Evolutionary conservation across 2,888 invertebrate genomes (phyloP).

Genomic region (Cheilosia soror): DNA sequence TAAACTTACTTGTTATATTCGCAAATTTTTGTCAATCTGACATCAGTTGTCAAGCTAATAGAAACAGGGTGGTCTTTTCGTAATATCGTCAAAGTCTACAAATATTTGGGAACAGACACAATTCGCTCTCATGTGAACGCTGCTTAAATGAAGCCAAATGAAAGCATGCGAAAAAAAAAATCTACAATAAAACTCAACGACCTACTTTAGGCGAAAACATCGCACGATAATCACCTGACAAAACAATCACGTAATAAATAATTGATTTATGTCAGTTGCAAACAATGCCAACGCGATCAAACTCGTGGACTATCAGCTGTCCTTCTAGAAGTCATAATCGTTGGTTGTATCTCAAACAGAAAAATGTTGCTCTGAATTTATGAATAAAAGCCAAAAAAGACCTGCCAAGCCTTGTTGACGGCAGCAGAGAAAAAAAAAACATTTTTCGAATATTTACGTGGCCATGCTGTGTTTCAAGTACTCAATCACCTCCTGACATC

Average conservation of each 20-base stretch:
- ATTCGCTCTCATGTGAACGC: no score
- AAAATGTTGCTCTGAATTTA: not conserved
- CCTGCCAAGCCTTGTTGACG: conserved; percentile 15
- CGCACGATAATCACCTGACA: conserved; percentile 28
- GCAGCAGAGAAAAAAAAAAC: conserved; percentile 12
- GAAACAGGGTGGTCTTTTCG: no score
- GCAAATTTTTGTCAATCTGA: no score
- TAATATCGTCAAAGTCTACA: no score
- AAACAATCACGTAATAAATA: conserved; percentile 3
- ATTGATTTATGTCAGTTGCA: conserved; percentile 17
- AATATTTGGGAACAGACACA: not conserved
- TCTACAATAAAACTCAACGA: no score
- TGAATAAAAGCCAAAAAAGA: conserved; percentile 5
- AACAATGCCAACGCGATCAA: conserved; percentile 31
- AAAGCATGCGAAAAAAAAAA: no score
- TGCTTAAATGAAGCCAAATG: no score
- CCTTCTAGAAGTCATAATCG: conserved; percentile 16
- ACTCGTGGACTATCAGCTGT: conserved; percentile 19
- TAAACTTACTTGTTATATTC: no score
- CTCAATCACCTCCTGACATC: conserved; percentile 38
- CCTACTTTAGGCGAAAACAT: no score
- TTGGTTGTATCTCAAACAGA: not conserved
- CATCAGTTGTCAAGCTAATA: no score
- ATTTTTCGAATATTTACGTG: conserved; percentile 11
- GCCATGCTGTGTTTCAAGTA: conserved; percentile 9